These are phyloP conservation scores for Reinhardtius hippoglossoides DNA, from an alignment of 2,113 vertebrate species.

Conservation along the genomic window DNA sequence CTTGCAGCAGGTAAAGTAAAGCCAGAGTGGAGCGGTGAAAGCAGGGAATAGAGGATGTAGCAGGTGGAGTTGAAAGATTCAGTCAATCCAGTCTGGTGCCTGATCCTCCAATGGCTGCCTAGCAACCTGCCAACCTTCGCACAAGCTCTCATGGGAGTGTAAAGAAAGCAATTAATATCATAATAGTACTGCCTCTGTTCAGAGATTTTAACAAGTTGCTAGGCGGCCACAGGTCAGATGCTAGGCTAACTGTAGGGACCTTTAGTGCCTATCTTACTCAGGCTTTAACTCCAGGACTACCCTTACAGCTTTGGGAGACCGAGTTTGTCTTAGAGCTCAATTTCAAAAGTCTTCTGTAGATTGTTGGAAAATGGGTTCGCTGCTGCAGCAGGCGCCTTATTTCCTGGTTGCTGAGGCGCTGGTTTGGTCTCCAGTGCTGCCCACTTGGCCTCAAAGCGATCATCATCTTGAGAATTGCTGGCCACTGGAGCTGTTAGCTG, in stretches of 20 bases:
- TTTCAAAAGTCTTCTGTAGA: conserved; percentile 92
- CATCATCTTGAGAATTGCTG: conserved; percentile 80
- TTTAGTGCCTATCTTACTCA: conserved; percentile 5
- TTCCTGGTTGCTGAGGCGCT: conserved; percentile 71
- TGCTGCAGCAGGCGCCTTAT: conserved; percentile 64
- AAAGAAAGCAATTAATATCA: conserved; percentile 60
- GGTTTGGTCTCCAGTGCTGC: conserved; percentile 89
- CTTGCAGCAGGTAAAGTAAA: conserved; percentile 45
- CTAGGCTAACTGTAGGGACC: conserved; percentile 28
- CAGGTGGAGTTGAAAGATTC: conserved; percentile 36
- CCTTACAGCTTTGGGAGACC: conserved; percentile 50
- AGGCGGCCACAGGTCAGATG: conserved; percentile 42
- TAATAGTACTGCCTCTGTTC: conserved; percentile 26
- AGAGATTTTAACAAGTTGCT: conserved; percentile 43
- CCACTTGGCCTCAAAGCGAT: conserved; percentile 93
- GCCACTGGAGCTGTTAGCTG: conserved; percentile 68
- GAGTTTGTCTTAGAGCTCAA: conserved; percentile 85
- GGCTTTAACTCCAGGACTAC: conserved; percentile 32
- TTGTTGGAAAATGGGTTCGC: conserved; percentile 91
- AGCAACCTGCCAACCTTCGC: conserved; percentile 37
- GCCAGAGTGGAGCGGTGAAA: conserved; percentile 54
- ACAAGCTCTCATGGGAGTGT: conserved; percentile 29
- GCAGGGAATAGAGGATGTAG: conserved; percentile 27
- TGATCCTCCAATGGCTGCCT: conserved; percentile 39
- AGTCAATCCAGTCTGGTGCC: conserved; percentile 37